Base-by-base conservation (phyloP, 2,888 invertebrate species). In the Eulithis testata region DNA sequence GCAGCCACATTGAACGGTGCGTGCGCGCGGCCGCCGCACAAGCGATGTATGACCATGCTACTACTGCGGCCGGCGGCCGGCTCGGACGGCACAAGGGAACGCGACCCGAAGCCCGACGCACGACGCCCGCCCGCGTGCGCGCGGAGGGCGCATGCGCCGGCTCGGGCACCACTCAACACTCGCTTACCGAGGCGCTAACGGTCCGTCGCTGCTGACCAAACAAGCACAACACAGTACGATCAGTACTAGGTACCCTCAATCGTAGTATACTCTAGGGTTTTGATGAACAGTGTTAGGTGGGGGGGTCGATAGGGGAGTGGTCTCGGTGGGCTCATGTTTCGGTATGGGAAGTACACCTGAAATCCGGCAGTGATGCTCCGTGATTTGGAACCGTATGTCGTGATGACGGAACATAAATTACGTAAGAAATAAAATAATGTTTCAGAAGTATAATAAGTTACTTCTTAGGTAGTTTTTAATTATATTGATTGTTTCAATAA, bases 131-230 rank as follows among this genome's bases (percentile, higher is more conserved):
- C 40, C 40, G 21, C 9, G 8, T 12, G 85, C 40, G 21, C 9
- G 8, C 14, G 85, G 79, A 80, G 73, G 83, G 81, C 82, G 85
- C 80, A 75, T 84, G 87, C 84, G 83, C 84, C 87, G 82, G 87
- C 82, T 83, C 87, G 82, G 85, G 82, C 83, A 85, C 88, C 80
- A 76, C 83, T 86, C 83, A 79, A 80, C 80, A 82, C 82, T 87
- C 87, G 90, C 92, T 93, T 93, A 93, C 92, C 92, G 90, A 90
- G 89, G 87, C 83, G 88, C 91, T 93, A 91, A 87, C 91, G 91
- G 89, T 91, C 92, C 92, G 91, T 90, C 84, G 92, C 92, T 91
- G 92, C 92, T 91, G 92, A 91, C 91, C 92, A 91, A 91, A 91
- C 90, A 92, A 93, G 91, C 90, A 90, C 86, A 91, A 91, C 88